Conservation (phyloP, 1,140 invertebrate genomes). For the Saccostrea echinata region DNA sequence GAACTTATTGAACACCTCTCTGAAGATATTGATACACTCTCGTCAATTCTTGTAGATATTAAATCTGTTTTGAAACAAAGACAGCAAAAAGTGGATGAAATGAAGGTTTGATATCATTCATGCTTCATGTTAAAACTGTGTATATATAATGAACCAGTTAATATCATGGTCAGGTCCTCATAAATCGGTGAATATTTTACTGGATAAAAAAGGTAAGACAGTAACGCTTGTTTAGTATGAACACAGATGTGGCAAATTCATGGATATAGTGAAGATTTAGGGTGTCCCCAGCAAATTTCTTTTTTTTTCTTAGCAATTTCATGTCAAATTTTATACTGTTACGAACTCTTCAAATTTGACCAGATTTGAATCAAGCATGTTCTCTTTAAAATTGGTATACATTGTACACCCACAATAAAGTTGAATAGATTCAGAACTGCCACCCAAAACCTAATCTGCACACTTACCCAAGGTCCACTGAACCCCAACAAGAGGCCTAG, state of each 20-base stretch:
- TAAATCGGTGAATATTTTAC: too few species aligned
- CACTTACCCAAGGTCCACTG: neutral
- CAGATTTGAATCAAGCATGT: constrained; percentile 26
- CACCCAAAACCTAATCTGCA: neutral
- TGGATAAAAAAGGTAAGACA: too few species aligned
- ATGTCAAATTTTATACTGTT: too few species aligned
- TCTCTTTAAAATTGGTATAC: constrained; percentile 22
- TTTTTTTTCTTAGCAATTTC: too few species aligned
- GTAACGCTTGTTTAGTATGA: too few species aligned
- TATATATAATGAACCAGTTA: too few species aligned
- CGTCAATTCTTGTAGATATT: neutral
- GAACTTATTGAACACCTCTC: neutral
- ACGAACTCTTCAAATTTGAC: constrained; percentile 28
- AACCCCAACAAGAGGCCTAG: neutral
- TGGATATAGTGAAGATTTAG: too few species aligned
- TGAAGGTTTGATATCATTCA: neutral
- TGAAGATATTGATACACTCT: neutral
- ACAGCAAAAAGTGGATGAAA: neutral
- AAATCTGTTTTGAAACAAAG: constrained; percentile 3
- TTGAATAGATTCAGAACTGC: constrained; percentile 9
- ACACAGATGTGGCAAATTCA: too few species aligned
- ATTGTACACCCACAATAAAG: neutral
- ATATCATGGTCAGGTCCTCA: too few species aligned
- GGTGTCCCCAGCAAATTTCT: too few species aligned
- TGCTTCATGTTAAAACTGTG: too few species aligned